These are phyloP conservation scores for Lytechinus pictus DNA, from an alignment of 35 echinoderm and acorn worm species.

Conservation along the genomic window DNA sequence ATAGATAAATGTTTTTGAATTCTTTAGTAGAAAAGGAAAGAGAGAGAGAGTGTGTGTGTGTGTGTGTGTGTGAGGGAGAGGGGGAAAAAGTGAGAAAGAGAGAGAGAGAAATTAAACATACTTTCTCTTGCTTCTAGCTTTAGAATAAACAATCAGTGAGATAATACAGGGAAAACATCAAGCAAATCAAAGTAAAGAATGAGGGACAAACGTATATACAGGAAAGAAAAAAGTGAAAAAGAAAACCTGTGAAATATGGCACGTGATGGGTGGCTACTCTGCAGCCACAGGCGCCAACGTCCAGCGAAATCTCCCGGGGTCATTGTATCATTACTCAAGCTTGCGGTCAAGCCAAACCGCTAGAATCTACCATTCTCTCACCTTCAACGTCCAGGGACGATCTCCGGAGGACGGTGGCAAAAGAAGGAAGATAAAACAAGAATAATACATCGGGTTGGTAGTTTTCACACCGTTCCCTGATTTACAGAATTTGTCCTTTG, in stretches of 20 bases:
- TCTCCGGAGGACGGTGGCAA: background rate
- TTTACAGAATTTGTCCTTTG: background rate
- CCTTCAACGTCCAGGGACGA: background rate
- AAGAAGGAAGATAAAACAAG: background rate
- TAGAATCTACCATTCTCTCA: background rate
- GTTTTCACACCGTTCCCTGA: background rate
- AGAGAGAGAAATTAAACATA: too few relatives aligned
- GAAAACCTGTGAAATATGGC: background rate
- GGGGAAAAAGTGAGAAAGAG: background rate
- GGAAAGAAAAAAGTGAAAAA: background rate
- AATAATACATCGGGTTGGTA: conserved; percentile 1
- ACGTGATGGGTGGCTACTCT: background rate
- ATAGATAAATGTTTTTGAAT: too few relatives aligned
- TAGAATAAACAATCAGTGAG: background rate
- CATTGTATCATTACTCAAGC: conserved; percentile 24
- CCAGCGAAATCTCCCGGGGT: background rate
- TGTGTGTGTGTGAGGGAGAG: too few relatives aligned
- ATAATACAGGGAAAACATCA: background rate
- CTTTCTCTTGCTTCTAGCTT: background rate
- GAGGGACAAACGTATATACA: background rate
- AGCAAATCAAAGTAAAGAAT: too few relatives aligned
- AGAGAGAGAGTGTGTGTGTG: too few relatives aligned
- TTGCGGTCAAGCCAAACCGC: conserved; percentile 23
- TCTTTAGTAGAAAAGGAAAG: too few relatives aligned
- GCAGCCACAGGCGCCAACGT: conserved; percentile 16